phyloP scores from a whole-genome alignment of 1,140 invertebrate species.

The Bombus pyrosoma region DNA sequence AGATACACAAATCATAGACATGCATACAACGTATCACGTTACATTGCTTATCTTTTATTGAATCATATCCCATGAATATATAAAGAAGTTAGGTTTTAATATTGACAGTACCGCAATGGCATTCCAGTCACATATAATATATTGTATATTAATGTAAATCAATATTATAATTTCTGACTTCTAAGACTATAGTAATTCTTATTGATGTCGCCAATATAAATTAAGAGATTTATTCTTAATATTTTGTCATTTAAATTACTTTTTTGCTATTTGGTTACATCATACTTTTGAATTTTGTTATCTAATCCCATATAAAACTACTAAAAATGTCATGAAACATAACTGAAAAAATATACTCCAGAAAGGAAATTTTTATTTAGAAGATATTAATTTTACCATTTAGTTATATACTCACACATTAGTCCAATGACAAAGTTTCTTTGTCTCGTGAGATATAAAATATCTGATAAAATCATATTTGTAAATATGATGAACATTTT shows the following conservation, averaged over 20 bases:
- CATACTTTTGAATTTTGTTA: background rate
- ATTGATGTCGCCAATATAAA: constrained; percentile 37
- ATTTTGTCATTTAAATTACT: constrained; percentile 9
- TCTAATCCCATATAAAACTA: background rate
- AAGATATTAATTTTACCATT: background rate
- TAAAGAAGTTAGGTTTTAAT: constrained; percentile 48
- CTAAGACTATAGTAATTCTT: constrained; percentile 49
- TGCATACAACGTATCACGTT: constrained; percentile 29
- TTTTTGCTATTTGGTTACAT: background rate
- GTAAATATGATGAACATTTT: constrained; percentile 45
- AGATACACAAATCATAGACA: constrained; percentile 38
- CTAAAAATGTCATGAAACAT: background rate
- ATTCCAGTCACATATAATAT: constrained; percentile 52
- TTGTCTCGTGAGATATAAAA: background rate
- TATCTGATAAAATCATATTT: constrained; percentile 27
- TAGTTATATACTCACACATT: constrained; percentile 6
- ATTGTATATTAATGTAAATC: constrained; percentile 53
- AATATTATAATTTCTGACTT: constrained; percentile 47
- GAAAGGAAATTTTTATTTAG: background rate
- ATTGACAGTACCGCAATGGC: constrained; percentile 51
- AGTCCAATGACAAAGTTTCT: constrained; percentile 25
- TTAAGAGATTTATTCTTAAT: background rate
- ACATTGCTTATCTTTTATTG: constrained; percentile 45
- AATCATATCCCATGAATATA: constrained; percentile 42
- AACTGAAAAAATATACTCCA: background rate